Conservation (phyloP, 2,797 vertebrate species). For the Vultur gryphus region DNA sequence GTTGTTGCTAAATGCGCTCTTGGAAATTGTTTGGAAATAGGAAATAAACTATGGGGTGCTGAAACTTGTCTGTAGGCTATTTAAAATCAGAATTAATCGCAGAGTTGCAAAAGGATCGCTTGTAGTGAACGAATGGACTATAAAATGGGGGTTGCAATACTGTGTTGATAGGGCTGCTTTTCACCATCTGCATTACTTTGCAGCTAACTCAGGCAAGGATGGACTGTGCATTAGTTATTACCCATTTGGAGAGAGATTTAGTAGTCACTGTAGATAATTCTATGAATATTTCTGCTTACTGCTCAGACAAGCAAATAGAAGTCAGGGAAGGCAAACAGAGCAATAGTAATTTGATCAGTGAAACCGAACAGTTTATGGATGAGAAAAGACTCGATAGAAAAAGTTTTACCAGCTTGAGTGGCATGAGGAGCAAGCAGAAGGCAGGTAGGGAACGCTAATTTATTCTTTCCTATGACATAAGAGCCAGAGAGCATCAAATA, state of each 20-base stretch:
- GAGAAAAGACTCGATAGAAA: not conserved
- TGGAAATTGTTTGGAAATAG: not conserved
- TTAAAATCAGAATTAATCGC: not conserved
- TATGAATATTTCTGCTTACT: slow-evolving; percentile 4
- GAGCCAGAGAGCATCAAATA: not conserved
- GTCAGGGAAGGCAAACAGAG: not conserved
- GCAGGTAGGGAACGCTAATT: not conserved
- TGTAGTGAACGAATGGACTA: not conserved
- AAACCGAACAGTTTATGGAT: not conserved
- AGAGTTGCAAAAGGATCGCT: not conserved
- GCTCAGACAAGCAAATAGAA: not conserved
- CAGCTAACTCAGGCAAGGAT: not conserved
- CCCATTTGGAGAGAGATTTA: not conserved
- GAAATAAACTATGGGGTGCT: not conserved
- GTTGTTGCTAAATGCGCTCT: not conserved
- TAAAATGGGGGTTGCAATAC: not conserved
- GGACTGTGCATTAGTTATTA: not conserved
- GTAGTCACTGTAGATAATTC: not conserved
- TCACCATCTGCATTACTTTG: not conserved
- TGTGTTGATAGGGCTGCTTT: not conserved
- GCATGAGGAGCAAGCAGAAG: not conserved
- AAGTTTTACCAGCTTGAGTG: not conserved
- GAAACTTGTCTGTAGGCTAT: not conserved
- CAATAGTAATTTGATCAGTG: not conserved
- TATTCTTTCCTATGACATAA: not conserved